Evolutionary conservation across 2,888 invertebrate species (phyloP).

Genomic region (Trissoscelio sp.): DNA sequence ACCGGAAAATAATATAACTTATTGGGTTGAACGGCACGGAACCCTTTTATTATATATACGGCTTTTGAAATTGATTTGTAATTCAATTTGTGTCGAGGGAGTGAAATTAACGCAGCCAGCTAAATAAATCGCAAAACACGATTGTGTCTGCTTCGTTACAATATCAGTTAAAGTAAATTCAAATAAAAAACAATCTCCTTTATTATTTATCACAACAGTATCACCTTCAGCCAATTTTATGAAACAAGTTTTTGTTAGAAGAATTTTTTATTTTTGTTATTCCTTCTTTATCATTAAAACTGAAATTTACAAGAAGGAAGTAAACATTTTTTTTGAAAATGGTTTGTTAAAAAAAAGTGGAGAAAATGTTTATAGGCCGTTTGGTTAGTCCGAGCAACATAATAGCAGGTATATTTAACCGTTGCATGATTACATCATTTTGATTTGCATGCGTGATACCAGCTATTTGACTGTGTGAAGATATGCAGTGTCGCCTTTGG

Average conservation of each 20-base stretch:
- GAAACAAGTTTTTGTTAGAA: too few relatives aligned
- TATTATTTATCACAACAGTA: too few relatives aligned
- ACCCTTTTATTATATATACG: slow-evolving; percentile 29
- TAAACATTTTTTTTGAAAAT: too few relatives aligned
- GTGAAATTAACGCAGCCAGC: slow-evolving; percentile 17
- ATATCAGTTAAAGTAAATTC: background rate
- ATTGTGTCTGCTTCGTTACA: background rate
- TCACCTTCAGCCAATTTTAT: too few relatives aligned
- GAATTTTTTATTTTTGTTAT: too few relatives aligned
- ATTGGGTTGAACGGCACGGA: slow-evolving; percentile 25
- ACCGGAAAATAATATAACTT: slow-evolving; percentile 44
- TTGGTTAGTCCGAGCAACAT: slow-evolving; percentile 21
- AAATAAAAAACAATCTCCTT: too few relatives aligned
- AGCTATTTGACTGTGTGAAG: slow-evolving; percentile 26
- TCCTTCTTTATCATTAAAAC: too few relatives aligned
- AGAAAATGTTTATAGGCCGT: slow-evolving; percentile 20
- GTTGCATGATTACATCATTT: slow-evolving; percentile 21
- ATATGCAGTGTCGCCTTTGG: slow-evolving; percentile 37
- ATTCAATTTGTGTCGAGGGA: slow-evolving; percentile 15
- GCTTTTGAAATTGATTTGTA: slow-evolving; percentile 44
- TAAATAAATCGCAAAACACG: background rate
- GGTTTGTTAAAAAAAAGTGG: too few relatives aligned
- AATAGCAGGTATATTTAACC: slow-evolving; percentile 38
- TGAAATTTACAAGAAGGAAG: too few relatives aligned
- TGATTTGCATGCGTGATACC: slow-evolving; percentile 33